Conservation (phyloP, 2,113 vertebrate species). For the Neomonachus schauinslandi region DNA sequence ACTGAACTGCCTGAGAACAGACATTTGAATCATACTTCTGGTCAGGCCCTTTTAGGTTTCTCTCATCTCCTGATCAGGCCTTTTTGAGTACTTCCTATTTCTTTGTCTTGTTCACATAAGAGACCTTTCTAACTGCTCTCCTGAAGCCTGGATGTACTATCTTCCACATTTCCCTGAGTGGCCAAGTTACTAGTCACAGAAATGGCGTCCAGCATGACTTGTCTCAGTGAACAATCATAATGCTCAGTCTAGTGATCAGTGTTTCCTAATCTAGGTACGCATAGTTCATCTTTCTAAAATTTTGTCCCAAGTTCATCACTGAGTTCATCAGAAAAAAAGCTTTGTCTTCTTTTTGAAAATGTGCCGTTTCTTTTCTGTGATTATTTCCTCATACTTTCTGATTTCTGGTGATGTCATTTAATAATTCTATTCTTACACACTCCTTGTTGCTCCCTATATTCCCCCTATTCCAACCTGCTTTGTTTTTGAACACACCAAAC, state of each 20-base stretch:
- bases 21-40: background rate
- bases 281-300: background rate
- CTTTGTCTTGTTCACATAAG: slow-evolving; percentile 9
- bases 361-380: background rate
- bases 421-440: background rate
- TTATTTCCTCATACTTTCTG: background rate
- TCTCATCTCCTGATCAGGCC: background rate
- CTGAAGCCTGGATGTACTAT: background rate
- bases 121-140: background rate
- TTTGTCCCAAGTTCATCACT: background rate
- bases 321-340: background rate
- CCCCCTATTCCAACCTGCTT: background rate
- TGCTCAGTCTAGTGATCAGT: background rate
- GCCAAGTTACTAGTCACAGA: background rate
- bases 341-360: slow-evolving; percentile 14
- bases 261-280: background rate
- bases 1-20: background rate
- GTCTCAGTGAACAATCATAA: background rate
- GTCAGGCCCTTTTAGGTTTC: background rate
- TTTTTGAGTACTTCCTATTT: slow-evolving; percentile 14
- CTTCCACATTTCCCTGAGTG: background rate
- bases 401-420: background rate
- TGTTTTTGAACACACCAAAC: background rate
- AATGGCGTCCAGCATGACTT: background rate
- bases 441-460: background rate